Conservation (phyloP, 2,113 vertebrate species). For the Sylvia atricapilla region DNA sequence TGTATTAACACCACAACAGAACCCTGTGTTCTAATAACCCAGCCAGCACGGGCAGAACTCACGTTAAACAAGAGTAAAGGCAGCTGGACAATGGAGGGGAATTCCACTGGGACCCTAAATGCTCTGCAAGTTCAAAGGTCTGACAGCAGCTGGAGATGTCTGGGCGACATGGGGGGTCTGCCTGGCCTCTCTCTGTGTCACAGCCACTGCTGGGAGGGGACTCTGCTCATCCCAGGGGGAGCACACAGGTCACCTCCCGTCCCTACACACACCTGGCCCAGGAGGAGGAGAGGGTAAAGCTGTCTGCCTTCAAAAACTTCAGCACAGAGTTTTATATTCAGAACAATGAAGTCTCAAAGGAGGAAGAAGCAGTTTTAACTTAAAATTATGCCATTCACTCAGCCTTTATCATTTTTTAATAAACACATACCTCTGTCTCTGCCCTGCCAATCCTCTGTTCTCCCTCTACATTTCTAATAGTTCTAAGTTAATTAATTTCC, state of each 20-base stretch:
- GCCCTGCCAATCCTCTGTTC: constrained; percentile 31
- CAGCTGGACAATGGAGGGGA: rapidly evolving
- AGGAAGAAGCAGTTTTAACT: constrained; percentile 1
- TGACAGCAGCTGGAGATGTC: rapidly evolving
- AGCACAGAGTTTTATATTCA: neutral
- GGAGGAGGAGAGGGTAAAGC: neutral
- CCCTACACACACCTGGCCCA: rapidly evolving
- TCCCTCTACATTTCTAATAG: constrained; percentile 50
- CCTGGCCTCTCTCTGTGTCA: neutral
- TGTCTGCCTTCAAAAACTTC: neutral
- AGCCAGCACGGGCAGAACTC: neutral
- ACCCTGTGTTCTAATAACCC: neutral
- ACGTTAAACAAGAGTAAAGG: neutral
- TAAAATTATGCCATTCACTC: neutral
- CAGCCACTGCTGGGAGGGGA: rapidly evolving
- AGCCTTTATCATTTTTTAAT: neutral
- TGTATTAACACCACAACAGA: neutral
- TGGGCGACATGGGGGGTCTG: rapidly evolving
- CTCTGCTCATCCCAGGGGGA: neutral
- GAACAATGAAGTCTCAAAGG: neutral
- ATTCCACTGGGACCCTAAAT: neutral
- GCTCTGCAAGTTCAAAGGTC: neutral
- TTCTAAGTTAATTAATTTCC: constrained; percentile 73
- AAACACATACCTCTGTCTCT: constrained; percentile 19
- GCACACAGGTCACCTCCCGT: neutral